Evolutionary conservation across 2,888 invertebrate genomes (phyloP).

Genomic region (Leptopilina drosophilae): DNA sequence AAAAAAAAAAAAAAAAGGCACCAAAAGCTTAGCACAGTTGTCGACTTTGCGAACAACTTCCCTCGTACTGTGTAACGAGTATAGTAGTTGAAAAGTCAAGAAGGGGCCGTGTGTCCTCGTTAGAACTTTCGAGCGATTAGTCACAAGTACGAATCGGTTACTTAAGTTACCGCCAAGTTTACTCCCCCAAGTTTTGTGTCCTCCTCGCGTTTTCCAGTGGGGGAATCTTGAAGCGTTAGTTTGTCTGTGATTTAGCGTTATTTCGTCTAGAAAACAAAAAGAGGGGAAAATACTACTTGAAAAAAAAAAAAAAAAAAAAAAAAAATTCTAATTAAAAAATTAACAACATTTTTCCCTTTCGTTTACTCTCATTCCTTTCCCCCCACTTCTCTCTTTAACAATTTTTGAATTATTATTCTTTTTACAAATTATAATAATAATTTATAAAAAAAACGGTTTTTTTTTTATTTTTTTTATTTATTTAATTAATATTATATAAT

Average conservation of each 20-base stretch:
- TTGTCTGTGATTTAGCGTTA: not conserved
- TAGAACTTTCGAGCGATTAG: constrained; percentile 46
- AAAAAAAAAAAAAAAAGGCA: not conserved
- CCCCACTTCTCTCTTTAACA: too few species aligned
- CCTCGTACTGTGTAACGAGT: constrained; percentile 9
- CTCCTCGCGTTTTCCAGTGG: not conserved
- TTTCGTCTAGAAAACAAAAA: too few species aligned
- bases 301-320: too few species aligned
- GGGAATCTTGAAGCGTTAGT: constrained; percentile 1
- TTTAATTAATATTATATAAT: too few species aligned
- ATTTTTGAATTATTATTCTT: too few species aligned
- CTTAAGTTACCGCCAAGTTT: constrained; percentile 44
- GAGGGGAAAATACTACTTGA: too few species aligned
- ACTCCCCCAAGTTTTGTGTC: constrained; percentile 29
- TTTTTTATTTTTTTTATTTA: too few species aligned
- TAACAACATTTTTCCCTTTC: too few species aligned
- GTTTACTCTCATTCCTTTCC: too few species aligned
- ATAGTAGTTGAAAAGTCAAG: constrained; percentile 41
- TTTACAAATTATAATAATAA: too few species aligned
- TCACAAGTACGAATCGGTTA: constrained; percentile 44
- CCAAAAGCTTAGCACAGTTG: not conserved
- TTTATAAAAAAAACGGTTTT: too few species aligned
- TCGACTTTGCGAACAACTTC: constrained; percentile 35
- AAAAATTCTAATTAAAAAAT: too few species aligned
- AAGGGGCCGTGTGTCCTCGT: constrained; percentile 43